Conservation (phyloP, 2,888 invertebrate species). For the Noctua pronuba region DNA sequence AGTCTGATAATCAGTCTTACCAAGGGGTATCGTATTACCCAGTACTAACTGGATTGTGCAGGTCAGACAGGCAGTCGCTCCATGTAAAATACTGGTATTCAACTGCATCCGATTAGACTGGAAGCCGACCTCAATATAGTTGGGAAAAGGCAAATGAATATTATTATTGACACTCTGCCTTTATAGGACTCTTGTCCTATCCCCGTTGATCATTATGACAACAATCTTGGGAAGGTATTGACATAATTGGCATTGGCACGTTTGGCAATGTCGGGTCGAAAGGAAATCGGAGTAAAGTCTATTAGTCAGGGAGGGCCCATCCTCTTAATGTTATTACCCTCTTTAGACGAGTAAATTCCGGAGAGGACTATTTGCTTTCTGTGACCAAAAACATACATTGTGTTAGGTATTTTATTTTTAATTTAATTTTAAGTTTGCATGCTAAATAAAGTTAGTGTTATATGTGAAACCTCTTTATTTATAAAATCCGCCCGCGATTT, state of each 20-base stretch:
- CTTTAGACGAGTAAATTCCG: slow-evolving; percentile 13
- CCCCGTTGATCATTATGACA: slow-evolving; percentile 3
- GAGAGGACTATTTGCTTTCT: slow-evolving; percentile 13
- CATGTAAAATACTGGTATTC: too few species aligned
- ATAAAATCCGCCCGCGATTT: background rate
- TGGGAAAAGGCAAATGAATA: too few species aligned
- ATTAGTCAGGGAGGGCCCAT: slow-evolving; percentile 4
- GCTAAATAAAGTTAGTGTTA: background rate
- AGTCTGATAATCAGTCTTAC: too few species aligned
- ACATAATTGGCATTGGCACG: slow-evolving; percentile 21
- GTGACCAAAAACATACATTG: background rate
- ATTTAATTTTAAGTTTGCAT: background rate
- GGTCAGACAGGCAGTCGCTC: too few species aligned
- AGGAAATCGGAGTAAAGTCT: slow-evolving; percentile 1
- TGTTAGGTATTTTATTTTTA: background rate
- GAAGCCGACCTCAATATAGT: too few species aligned
- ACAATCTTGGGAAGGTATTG: slow-evolving; percentile 8
- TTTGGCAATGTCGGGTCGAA: background rate
- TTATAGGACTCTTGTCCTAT: background rate
- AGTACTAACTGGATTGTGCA: too few species aligned
- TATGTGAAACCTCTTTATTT: background rate
- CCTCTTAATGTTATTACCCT: slow-evolving; percentile 33
- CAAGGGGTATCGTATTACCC: too few species aligned
- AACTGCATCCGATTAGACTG: too few species aligned
- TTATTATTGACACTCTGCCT: background rate